Evolutionary conservation across 2,888 invertebrate species (phyloP).

Genomic region (Cremastinae sp.): DNA sequence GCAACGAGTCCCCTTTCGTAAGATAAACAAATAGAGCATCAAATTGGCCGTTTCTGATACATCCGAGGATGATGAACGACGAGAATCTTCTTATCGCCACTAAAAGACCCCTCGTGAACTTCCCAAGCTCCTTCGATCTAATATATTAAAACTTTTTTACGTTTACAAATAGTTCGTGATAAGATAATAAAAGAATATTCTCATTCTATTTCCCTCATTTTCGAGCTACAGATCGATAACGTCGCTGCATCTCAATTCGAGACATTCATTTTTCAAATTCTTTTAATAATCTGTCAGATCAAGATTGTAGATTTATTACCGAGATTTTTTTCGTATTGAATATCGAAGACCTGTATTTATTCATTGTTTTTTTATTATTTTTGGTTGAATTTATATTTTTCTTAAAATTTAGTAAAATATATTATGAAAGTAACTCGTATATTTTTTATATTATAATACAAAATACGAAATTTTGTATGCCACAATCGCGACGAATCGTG

Average conservation of each 20-base stretch:
- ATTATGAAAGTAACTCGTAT: too few relatives aligned
- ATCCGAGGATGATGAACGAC: conserved; percentile 18
- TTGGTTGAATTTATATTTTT: too few relatives aligned
- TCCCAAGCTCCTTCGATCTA: background rate
- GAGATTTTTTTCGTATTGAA: too few relatives aligned
- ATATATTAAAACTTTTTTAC: too few relatives aligned
- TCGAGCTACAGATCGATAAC: background rate
- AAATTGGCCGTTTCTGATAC: background rate
- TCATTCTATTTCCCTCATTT: background rate
- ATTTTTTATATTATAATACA: too few relatives aligned
- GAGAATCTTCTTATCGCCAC: conserved; percentile 23
- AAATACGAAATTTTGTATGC: too few relatives aligned
- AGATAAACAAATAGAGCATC: background rate
- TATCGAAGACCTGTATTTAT: too few relatives aligned
- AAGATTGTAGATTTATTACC: too few relatives aligned
- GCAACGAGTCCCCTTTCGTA: conserved; percentile 13
- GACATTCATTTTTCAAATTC: conserved; percentile 9
- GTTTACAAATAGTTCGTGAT: conserved; percentile 33
- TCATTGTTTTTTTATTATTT: too few relatives aligned
- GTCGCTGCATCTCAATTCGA: conserved; percentile 6
- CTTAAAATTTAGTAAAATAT: too few relatives aligned
- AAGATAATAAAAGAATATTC: conserved; percentile 45
- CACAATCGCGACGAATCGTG: too few relatives aligned
- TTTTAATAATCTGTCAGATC: too few relatives aligned
- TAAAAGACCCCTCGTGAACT: conserved; percentile 9